Base-by-base conservation (phyloP, 1,140 invertebrate species). In the Notospermus geniculatus region DNA sequence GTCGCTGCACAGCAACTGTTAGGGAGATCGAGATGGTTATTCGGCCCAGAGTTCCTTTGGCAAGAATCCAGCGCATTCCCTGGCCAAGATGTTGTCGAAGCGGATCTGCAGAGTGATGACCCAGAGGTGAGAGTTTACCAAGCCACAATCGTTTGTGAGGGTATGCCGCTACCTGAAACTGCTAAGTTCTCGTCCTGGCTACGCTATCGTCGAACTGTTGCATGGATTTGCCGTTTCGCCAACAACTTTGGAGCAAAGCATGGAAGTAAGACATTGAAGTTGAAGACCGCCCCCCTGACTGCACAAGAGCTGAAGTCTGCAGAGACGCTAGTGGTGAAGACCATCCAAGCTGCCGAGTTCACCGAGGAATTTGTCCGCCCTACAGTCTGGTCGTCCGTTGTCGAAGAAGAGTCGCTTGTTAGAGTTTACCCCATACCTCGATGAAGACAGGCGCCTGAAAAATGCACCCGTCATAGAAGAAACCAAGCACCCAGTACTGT, bases 11-110 rank as follows among this genome's bases (percentile, higher is more conserved):
- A 46, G 5, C 58, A 64, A 25, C 41, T 68, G 15, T 36, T 15
- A 7, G 22, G 17, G 1, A 50, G n/a, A 1, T 65, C 70, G 19
- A 54, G n/a, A 39, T 71, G 70, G 67, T 55, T 69, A 15, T 55
- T 17, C n/a, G 68, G 65, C n/a, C 67, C 63, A 13, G 11, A 25
- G n/a, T 68, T 71, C 41, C 54, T 69, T 7, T 36, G 32, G 32
- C 5, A 36, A 36, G 32, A 36, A 15, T 15, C 32, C 4, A 7
- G 15, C 32, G 15, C 15, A 36, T 15, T 15, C 32, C 4, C 32
- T 36, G 32, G 32, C n/a, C n/a, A n/a, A n/a, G n/a, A n/a, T n/a
- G n/a, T 36, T 36, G 32, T 7, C 4, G 5, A 4, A 7, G 32
- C 32, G 4, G 15, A 15, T 36, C 32, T 15, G 4, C 32, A 4